Evolutionary conservation across 1,140 invertebrate species (phyloP).

Genomic region (Meloidogyne floridensis): DNA sequence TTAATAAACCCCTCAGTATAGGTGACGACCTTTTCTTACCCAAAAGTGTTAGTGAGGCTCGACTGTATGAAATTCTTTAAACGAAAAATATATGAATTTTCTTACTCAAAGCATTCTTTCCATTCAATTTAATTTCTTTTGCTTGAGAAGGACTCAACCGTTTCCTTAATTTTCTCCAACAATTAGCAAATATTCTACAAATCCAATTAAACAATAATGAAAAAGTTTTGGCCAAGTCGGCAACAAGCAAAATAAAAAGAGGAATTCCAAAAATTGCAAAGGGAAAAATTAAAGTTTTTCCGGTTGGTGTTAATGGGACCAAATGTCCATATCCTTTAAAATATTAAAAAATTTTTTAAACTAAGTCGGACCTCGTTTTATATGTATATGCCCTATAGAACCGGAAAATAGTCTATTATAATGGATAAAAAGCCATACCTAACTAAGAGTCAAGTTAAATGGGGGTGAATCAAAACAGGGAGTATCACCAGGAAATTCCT

Average conservation of each 20-base stretch:
- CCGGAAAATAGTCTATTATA: no score
- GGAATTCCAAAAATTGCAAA: slow-evolving; percentile 9
- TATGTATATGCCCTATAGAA: no score
- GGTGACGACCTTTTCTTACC: no score
- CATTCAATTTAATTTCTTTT: neutral
- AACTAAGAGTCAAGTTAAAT: no score
- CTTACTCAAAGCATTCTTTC: neutral
- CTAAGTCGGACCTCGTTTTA: no score
- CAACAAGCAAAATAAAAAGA: neutral
- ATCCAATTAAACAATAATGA: neutral
- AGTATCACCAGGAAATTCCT: no score
- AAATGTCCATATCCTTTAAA: neutral
- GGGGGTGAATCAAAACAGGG: no score
- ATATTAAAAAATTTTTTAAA: neutral
- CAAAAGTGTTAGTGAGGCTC: no score
- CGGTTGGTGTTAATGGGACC: neutral
- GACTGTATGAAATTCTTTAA: no score
- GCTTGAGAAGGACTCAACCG: neutral
- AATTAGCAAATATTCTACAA: slow-evolving; percentile 3
- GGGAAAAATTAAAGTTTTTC: neutral
- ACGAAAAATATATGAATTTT: neutral
- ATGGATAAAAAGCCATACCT: no score
- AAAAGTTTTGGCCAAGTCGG: neutral
- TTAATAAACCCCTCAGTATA: no score
- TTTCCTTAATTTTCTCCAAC: neutral